Base-by-base conservation (phyloP, 2,888 invertebrate species). In the Ophraella communa region DNA sequence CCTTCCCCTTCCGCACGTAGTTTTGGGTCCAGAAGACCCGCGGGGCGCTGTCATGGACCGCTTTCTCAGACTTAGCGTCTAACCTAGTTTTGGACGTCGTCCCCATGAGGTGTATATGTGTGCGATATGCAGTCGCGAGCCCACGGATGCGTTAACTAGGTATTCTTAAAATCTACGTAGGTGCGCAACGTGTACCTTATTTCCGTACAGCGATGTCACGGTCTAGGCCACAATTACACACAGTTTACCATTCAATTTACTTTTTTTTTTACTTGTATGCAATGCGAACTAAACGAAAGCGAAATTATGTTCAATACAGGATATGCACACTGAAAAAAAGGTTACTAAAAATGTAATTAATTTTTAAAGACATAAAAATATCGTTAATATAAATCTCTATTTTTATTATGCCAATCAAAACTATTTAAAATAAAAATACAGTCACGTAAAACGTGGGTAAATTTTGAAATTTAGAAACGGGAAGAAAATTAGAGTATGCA, bases 1-100 rank as follows among this genome's bases (percentile, higher is more conserved):
- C 81, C 82, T 80, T 74, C 81, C 78, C 76, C 76, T n/a, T 71
- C 49, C 65, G 70, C 70, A 68, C 74, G 72, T 77, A 79, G 81
- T 82, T 82, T 83, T 79, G 82, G 81, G 81, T 81, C 80, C 81
- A 79, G 80, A 78, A 77, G 80, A 73, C 76, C 80, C 79, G 81
- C 81, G 81, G 80, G 80, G 76, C 80, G 76, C 78, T 77, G 75
- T 76, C 78, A 79, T 80, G 81, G 82, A 82, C 82, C 82, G 82
- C 83, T 83, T 83, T 83, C 83, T 82, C 82, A 77, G 76, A 75
- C 74, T 77, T 76, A 76, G 78, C 77, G 76, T 72, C 74, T 81
- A 82, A 82, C 81, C 81, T 81, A 80, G 79, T 80, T 81, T 79
- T 71, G 62, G 71, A 62, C 62, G 72, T 68, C 71, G 69, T 68